Base-by-base conservation (phyloP, 2,797 vertebrate genomes). In the Coranthus polyacanthus region DNA sequence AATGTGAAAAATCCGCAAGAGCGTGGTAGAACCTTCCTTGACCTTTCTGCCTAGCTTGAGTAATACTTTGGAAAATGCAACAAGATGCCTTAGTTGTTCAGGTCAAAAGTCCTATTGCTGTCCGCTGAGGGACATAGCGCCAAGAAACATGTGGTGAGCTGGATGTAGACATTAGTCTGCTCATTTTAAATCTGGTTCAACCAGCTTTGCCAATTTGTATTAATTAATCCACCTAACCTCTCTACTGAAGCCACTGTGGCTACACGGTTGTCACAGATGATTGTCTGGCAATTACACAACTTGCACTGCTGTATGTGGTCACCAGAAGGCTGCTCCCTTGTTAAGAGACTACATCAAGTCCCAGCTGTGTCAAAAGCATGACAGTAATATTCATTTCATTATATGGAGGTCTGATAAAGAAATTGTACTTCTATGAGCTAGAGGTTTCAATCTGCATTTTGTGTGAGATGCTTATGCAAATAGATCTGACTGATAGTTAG, bases 101-200 rank as follows among this genome's bases (percentile, higher is more conserved):
- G 50, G n/a, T 18, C 57, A 63, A 32, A 18, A 16, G 16, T 55
- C 15, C 13, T 41, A 34, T 54, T 15, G 13, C 46, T 18, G 5
- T 29, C 5, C 9, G 50, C 29, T 17, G 24, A 45, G 38, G n/a
- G 20, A 47, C 12, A 37, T 47, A n/a, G 15, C 16, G 26, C 20
- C 4, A 41, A 5, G 60, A 21, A 39, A 13, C 15, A 22, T 55
- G 26, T 39, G 32, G 38, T 5, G 5, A 69, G 22, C 41, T 50
- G 24, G n/a, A n/a, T 56, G 50, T 17, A 42, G 18, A 20, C 26
- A 43, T 61, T 6, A 45, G 53, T 32, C 21, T 43, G 46, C 21
- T 38, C 24, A 63, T 10, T 0, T 36, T 44, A 53, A 36, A 51
- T 34, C 16, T 38, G 39, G 13, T 32, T 20, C n/a, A 37, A 6